A percentile compares a stretch with the other conserved stretches of the same genome.
Conservation (phyloP, 2,888 invertebrate genomes). For the Thelaira solivaga region DNA sequence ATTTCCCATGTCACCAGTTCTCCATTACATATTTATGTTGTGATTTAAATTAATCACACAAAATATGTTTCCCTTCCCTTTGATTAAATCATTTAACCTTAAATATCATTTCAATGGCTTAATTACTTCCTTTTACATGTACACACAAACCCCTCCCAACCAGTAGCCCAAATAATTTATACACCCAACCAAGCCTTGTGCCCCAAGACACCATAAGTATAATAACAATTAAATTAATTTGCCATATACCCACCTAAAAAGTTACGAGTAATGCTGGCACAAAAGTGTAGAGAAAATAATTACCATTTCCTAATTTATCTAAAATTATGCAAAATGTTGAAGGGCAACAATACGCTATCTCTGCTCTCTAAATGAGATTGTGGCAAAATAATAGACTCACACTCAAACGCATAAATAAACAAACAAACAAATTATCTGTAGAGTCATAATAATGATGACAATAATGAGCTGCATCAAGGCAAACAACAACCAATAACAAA, state of each 20-base stretch:
- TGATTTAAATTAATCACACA: neutral
- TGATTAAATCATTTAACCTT: conserved; percentile 18
- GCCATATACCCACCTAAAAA: conserved; percentile 30
- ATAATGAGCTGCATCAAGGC: conserved; percentile 2
- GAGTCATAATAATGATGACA: no score
- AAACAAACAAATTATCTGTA: conserved; percentile 23
- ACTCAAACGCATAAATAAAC: no score
- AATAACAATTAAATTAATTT: conserved; percentile 56
- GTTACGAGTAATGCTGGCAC: conserved; percentile 1
- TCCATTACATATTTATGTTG: neutral
- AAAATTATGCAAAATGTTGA: conserved; percentile 6
- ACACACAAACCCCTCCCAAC: no score
- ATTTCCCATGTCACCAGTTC: no score
- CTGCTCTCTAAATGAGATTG: neutral
- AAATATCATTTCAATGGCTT: conserved; percentile 40
- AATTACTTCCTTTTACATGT: conserved; percentile 23
- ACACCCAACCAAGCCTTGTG: neutral
- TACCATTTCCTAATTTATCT: conserved; percentile 38
- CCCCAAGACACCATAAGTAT: conserved; percentile 3
- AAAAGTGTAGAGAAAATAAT: conserved; percentile 29
- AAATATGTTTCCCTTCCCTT: neutral
- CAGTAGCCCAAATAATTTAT: neutral
- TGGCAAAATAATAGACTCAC: no score
- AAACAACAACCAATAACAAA: neutral
- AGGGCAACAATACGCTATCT: neutral